Percentiles rank a stretch among this genome's conserved stretches.
Conservation (phyloP, 2,797 vertebrate genomes). For the Steatocranus sp. region DNA sequence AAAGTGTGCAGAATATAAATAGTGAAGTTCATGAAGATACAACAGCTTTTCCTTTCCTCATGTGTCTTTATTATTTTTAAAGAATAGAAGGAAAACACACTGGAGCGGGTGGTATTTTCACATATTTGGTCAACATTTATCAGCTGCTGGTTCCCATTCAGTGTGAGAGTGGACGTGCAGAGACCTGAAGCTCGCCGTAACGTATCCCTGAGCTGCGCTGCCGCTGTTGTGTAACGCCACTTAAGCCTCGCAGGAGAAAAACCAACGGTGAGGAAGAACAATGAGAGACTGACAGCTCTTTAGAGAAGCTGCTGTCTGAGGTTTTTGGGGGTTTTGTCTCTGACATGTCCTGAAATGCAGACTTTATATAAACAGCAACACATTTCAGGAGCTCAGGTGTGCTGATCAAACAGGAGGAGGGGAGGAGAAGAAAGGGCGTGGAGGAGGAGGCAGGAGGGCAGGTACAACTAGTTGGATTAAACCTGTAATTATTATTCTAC, state of each 20-base stretch:
- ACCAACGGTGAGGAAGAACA: background rate
- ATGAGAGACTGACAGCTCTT: background rate
- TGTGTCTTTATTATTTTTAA: background rate
- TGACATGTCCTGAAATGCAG: background rate
- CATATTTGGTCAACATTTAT: background rate
- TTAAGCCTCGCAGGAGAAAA: background rate
- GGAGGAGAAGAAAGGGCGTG: background rate
- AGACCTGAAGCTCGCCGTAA: constrained; percentile 19
- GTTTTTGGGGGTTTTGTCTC: background rate
- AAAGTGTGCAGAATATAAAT: background rate
- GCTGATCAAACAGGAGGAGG: background rate
- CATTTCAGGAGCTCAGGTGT: background rate
- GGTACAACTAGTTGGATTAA: constrained; percentile 19
- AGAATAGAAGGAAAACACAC: background rate
- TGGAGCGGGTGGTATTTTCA: background rate
- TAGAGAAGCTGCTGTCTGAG: background rate
- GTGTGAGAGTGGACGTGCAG: constrained; percentile 12
- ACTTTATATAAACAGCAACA: background rate
- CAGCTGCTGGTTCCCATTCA: background rate
- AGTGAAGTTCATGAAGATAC: background rate
- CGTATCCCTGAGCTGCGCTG: background rate
- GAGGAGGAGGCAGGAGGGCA: background rate
- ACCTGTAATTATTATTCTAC: constrained; percentile 42
- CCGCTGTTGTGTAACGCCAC: constrained; percentile 12
- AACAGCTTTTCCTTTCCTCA: background rate